A percentile compares a stretch with the other conserved stretches of the same genome.
These are phyloP conservation scores for Dendronephthya gigantea DNA, from an alignment of 64 coral and sea anemone genomes.

Conservation along the genomic window DNA sequence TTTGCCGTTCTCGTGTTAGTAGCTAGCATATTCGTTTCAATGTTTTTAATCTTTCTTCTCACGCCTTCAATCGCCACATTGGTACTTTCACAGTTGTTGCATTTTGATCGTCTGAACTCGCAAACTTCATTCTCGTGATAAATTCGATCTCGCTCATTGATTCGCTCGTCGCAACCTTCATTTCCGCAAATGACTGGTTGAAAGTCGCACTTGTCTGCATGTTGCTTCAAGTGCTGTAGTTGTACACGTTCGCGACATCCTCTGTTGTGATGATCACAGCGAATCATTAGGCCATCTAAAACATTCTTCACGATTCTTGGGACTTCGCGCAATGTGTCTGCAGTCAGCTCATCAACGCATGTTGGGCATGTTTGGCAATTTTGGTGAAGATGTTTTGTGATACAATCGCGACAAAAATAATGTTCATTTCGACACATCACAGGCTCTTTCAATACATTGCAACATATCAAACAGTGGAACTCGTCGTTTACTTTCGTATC, in stretches of 20 bases:
- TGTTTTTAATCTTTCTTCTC: neutral
- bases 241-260: neutral
- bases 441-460: neutral
- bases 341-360: neutral
- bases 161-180: neutral
- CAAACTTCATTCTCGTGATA: neutral
- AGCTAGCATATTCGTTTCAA: neutral
- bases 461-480: neutral
- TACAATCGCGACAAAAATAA: neutral
- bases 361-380: neutral
- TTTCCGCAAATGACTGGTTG: neutral
- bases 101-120: neutral
- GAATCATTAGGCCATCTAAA: neutral
- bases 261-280: neutral
- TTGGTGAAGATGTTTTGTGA: neutral
- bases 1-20: neutral
- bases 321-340: neutral
- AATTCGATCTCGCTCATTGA: neutral
- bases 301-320: neutral
- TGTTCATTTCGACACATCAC: conserved; percentile 3
- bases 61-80: neutral
- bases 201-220: neutral
- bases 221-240: neutral
- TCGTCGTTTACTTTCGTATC: neutral
- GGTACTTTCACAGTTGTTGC: neutral